Evolutionary conservation across 92 coral and sea anemone genomes (phyloP).

Genomic region (Scolanthus callimorphus): DNA sequence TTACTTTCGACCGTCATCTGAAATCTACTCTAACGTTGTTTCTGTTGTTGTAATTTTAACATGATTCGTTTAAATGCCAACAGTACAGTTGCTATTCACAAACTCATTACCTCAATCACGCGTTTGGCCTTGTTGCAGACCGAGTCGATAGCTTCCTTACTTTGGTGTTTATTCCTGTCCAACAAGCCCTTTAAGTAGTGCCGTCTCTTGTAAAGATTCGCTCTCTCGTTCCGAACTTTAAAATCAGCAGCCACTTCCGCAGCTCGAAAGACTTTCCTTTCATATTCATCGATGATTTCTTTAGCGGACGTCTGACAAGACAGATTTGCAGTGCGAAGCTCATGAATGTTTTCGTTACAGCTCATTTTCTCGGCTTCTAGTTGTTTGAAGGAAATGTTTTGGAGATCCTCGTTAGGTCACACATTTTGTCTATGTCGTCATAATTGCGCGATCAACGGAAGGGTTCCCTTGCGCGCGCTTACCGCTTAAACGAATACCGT

Average conservation of each 20-base stretch:
- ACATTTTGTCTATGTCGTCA: too few species aligned
- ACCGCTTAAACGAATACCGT: too few species aligned
- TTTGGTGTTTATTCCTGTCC: slow-evolving; percentile 29
- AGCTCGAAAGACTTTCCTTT: slow-evolving; percentile 23
- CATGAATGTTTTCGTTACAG: slow-evolving; percentile 8
- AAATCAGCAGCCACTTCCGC: slow-evolving; percentile 47
- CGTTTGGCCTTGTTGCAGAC: slow-evolving; percentile 42
- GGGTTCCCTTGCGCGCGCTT: too few species aligned
- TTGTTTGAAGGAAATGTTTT: too few species aligned
- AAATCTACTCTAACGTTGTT: too few species aligned
- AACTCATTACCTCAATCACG: slow-evolving; percentile 14
- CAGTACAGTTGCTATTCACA: background rate
- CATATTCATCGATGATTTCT: slow-evolving; percentile 14
- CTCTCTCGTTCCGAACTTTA: slow-evolving; percentile 41
- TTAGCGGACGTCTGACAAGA: slow-evolving; percentile 14
- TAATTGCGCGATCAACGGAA: too few species aligned
- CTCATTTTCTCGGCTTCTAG: too few species aligned
- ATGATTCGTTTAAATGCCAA: too few species aligned
- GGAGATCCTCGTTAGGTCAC: too few species aligned
- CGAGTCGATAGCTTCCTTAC: slow-evolving; percentile 24
- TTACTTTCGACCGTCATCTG: too few species aligned
- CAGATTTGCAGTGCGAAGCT: slow-evolving; percentile 12
- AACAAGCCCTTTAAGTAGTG: slow-evolving; percentile 30
- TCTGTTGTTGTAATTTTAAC: too few species aligned
- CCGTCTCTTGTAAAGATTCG: slow-evolving; percentile 19